Base-by-base conservation (phyloP, 2,113 vertebrate species). In the Corythornis vintsioides region DNA sequence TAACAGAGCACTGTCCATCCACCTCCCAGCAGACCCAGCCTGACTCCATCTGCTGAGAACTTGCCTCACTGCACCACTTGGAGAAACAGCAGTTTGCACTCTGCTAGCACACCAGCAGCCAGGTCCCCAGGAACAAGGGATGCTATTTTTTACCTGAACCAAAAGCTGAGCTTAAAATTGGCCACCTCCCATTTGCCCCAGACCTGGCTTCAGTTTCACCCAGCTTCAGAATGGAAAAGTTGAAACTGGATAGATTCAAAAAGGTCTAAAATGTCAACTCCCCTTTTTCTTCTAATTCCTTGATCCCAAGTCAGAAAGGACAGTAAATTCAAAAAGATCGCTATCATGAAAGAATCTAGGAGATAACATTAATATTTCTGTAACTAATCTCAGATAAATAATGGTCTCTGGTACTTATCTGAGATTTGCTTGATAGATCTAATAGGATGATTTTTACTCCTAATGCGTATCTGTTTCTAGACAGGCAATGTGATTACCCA, bases 401-500 rank as follows among this genome's bases (percentile, higher is more conserved):
- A 79, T 13, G 59, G 48, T 21, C 45, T 74, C 69, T 71, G 69
- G 69, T 56, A 28, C 33, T 90, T 82, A 47, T 14, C 50, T 29
- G 50, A 89, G 70, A 89, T 84, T 86, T 69, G 42, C 45, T 69
- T 59, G 75, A 74, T 71, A 40, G 71, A 20, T 25, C 69, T 91
- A 90, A 86, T n/a, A 56, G 55, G 55, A 71, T 67, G 38, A 60
- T 91, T 91, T 89, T 90, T 59, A 31, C 43, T 64, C 42, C 1
- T 70, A 29, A 53, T 31, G 38, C 6, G 0, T 79, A 35, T 59
- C 78, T 72, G 63, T 80, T 93, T 84, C 72, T 43, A 80, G 75
- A 67, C 60, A 83, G 52, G 60, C 63, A 76, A 29, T 28, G 35
- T 64, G 88, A 94, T 88, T 89, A 81, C 52, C 69, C 80, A 86